Evolutionary conservation across 2,113 vertebrate genomes (phyloP), one percentile per base, ranked within the genome.

Genomic region (Coreoperca whiteheadi): DNA sequence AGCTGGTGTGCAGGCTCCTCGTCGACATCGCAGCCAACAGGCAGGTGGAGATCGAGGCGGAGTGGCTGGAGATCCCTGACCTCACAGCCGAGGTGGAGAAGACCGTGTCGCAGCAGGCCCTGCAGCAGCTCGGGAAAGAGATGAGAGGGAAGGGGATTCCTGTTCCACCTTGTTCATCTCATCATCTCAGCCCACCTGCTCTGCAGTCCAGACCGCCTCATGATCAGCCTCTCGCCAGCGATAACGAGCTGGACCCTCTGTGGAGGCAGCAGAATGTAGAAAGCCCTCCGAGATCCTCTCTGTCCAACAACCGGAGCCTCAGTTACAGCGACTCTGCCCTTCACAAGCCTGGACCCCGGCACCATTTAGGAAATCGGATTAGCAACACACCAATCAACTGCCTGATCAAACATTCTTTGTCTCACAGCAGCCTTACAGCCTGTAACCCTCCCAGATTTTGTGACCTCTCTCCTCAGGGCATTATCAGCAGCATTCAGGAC

Each of bases 291-390:
- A 95, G 95, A 67, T 95, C 95, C 59, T 91, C 95, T 60, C 92
- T 93, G 46, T 92, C 51, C 32, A 83, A 93, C 50, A 96, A 84
- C 86, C 96, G 95, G 72, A 95, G 89, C 32, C 93, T 98, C 57
- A 98, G 97, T 92, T 97, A 95, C 65, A 99, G 98, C 2, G 98
- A 99, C 48, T 96, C 97, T 10, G 95, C 97, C 65, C 95, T 99
- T 77, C 93, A 96, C 83, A 96, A 94, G 74, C 92, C 94, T 0
- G 92, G 92, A 46, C 86, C 91, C 23, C 81, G 93, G 39, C 37
- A 75, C 9, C 37, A 34, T 59, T 93, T 91, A 50, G 95, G 90
- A 69, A 90, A 91, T 1, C 92, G 85, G 0, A 96, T 93, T 94
- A 95, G 91, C 1, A 90, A 89, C 86, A 90, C 91, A 65, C 87